A percentile compares a stretch with the other conserved stretches of the same genome.
phyloP scores from a whole-genome alignment of 2,113 vertebrate species.

The Atherinomorus stipes region DNA sequence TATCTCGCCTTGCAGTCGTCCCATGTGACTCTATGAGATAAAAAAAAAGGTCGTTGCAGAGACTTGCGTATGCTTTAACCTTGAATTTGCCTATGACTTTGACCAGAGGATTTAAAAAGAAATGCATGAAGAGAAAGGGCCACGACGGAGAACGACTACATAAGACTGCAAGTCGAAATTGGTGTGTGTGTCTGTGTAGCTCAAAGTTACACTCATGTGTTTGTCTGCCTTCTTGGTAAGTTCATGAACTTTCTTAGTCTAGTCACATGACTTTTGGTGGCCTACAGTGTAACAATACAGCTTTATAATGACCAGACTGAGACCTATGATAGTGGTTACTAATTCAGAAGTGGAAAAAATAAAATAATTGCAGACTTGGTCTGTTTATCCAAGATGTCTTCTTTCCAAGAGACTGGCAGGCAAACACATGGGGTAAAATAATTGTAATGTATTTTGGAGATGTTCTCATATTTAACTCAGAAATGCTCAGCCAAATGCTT shows the following conservation, averaged over 20 bases:
- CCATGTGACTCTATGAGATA: conserved; percentile 54
- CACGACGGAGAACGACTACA: background rate
- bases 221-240: conserved; percentile 43
- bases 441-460: conserved; percentile 56
- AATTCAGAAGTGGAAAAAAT: conserved; percentile 17
- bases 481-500: conserved; percentile 48
- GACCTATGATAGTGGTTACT: conserved; percentile 38
- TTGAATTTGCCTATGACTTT: conserved; percentile 48
- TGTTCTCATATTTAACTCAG: conserved; percentile 50
- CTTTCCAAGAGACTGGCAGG: conserved; percentile 33
- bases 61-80: conserved; percentile 57
- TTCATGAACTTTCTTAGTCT: conserved; percentile 52
- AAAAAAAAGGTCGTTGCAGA: conserved; percentile 35
- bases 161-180: conserved; percentile 6
- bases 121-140: conserved; percentile 38
- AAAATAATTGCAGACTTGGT: conserved; percentile 17
- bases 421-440: conserved; percentile 39
- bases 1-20: conserved; percentile 52
- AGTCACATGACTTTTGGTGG: conserved; percentile 56
- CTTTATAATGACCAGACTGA: conserved; percentile 59
- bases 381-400: background rate
- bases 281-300: conserved; percentile 37
- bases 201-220: conserved; percentile 37
- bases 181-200: conserved; percentile 24
- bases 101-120: conserved; percentile 25